Percentiles rank a stretch among this genome's conserved stretches.
phyloP scores from a whole-genome alignment of 2,113 vertebrate genomes.

The Nematolebias whitei region DNA sequence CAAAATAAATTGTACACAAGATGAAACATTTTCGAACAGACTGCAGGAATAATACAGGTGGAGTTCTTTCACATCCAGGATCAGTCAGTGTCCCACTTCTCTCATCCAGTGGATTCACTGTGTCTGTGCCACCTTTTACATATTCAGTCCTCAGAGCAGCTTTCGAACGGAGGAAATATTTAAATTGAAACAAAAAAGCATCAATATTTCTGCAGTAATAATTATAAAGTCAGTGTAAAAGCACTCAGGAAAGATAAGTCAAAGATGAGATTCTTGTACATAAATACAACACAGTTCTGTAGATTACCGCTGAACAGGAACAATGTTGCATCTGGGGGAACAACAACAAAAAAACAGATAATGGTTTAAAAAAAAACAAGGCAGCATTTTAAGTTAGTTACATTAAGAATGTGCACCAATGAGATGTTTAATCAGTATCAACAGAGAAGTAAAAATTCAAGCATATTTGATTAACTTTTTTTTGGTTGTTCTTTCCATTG shows the following conservation, averaged over 20 bases:
- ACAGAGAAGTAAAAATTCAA: no score
- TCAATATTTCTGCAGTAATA: slow-evolving; percentile 5
- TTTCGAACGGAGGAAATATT: slow-evolving; percentile 1
- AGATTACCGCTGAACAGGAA: slow-evolving; percentile 73
- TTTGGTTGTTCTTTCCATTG: not conserved
- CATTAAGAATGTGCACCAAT: no score
- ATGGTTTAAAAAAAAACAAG: not conserved
- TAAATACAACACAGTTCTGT: not conserved
- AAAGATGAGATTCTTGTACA: not conserved
- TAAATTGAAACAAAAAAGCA: slow-evolving; percentile 1
- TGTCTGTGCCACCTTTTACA: slow-evolving; percentile 1
- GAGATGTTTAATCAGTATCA: no score
- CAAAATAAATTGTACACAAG: not conserved
- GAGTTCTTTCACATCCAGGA: no score
- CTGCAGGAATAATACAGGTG: no score
- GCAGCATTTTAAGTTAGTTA: no score
- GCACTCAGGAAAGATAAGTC: not conserved
- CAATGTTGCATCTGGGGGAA: slow-evolving; percentile 79
- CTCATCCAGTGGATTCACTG: not conserved
- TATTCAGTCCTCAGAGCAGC: not conserved
- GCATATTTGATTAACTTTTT: not conserved
- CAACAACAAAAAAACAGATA: slow-evolving; percentile 13
- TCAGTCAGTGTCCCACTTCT: no score
- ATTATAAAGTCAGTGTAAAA: slow-evolving; percentile 24
- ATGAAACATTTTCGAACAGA: not conserved